Conservation (phyloP, 2,113 vertebrate genomes). For the Engraulis encrasicolus region DNA sequence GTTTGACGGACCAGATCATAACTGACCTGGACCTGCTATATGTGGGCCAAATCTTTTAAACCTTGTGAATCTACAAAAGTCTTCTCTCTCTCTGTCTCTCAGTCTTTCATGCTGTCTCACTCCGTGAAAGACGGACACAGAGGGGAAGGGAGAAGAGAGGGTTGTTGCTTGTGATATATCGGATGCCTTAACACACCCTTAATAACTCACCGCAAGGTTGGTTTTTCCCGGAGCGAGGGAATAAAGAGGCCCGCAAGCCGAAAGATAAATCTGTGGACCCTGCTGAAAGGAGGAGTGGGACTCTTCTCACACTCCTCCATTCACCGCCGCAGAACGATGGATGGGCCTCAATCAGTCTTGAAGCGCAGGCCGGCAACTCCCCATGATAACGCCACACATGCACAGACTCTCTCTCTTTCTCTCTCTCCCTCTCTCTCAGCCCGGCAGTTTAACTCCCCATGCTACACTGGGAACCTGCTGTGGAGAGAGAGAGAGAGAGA, state of each 20-base stretch:
- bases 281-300: slow-evolving; percentile 53
- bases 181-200: slow-evolving; percentile 39
- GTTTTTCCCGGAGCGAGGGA: slow-evolving; percentile 24
- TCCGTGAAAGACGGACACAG: background rate
- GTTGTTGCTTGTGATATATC: slow-evolving; percentile 39
- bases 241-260: slow-evolving; percentile 27
- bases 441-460: too few species aligned
- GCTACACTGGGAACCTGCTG: too few species aligned
- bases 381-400: background rate
- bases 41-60: too few species aligned
- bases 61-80: too few species aligned
- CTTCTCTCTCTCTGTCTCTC: too few species aligned
- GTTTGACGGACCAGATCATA: too few species aligned
- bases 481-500: too few species aligned
- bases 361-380: slow-evolving; percentile 20
- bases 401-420: background rate
- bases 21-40: too few species aligned
- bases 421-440: too few species aligned
- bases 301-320: slow-evolving; percentile 53
- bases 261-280: slow-evolving; percentile 54
- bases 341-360: slow-evolving; percentile 56
- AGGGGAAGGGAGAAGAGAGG: background rate
- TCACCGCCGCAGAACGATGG: slow-evolving; percentile 48
- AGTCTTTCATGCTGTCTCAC: too few species aligned
- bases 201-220: slow-evolving; percentile 44